Evolutionary conservation across 1,140 invertebrate genomes (phyloP), one percentile per base, ranked within the genome.

Genomic region (Ladona fulva): DNA sequence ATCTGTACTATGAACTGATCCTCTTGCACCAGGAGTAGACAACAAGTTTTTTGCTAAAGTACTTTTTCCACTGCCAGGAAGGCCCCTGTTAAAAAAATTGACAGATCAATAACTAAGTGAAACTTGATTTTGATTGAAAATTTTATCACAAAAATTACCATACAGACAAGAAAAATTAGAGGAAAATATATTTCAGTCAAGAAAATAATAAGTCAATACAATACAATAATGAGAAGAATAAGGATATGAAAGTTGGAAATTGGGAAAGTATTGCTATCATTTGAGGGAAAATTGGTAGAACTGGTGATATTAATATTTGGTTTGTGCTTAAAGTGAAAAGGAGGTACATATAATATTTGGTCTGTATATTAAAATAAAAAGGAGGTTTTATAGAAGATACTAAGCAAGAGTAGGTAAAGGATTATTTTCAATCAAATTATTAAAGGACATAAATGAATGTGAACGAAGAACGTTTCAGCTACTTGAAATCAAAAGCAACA

Each of bases 11-110:
- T 91, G 90, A 73, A 83, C 78, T 19, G 83, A 80, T 59, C 85
- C 80, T 24, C 84, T 83, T 1, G 82, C 82, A 19, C 86, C 77
- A 7, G 84, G 87, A 24, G 84, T 81, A 66, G 85, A 80, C n/a
- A 92, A 73, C 19, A 94, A 83, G 29, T 85, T 80, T 78, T 82
- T 86, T 0, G 93, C 92, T 78, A 95, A 81, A 78, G 88, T 88
- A 0, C 90, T 87, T 86, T 97, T 97, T 0, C 95, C 95, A 84
- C 91, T 91, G 0, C 95, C 95, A 0, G 94, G 90, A 12, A 91
- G 83, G 11, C 95, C 95, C 79, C 95, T 66, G 52, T 66, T 22
- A n/a, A 52, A 52, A 10, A 52, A 52, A 52, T 19, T 19, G 10
- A 11, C 19, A 52, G 19, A 52, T 11, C 19, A 11, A 52, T 10